Conservation (phyloP, 2,797 vertebrate species). For the Enteromius paludinosus region DNA sequence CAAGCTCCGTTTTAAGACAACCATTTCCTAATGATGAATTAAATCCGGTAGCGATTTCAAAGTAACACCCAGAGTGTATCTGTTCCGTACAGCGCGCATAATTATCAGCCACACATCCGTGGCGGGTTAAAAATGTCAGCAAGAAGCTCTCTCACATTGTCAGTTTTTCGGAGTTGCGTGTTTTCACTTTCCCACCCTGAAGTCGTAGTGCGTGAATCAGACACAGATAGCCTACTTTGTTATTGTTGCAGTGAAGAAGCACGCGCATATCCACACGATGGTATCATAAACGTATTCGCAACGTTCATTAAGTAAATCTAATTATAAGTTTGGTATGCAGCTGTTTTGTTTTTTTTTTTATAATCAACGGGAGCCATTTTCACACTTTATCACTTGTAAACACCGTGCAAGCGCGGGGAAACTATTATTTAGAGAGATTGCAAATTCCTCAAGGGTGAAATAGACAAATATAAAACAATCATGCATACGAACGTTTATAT, state of each 20-base stretch:
- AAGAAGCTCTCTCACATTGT: constrained; percentile 82
- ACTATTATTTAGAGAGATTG: constrained; percentile 27
- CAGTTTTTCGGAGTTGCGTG: constrained; percentile 70
- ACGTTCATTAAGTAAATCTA: constrained; percentile 57
- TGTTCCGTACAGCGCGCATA: constrained; percentile 58
- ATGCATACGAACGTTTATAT: not conserved
- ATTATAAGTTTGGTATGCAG: constrained; percentile 45
- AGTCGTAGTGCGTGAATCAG: constrained; percentile 79
- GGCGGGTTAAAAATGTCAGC: constrained; percentile 76
- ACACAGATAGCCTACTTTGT: constrained; percentile 62
- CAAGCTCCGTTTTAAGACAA: constrained; percentile 45
- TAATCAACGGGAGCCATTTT: constrained; percentile 43
- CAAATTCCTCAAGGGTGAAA: constrained; percentile 9
- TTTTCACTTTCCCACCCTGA: constrained; percentile 81
- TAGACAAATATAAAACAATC: constrained; percentile 1
- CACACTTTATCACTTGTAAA: constrained; percentile 45
- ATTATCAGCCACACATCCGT: constrained; percentile 73
- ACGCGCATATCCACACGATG: constrained; percentile 48
- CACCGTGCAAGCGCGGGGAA: not conserved
- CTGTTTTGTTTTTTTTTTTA: not conserved
- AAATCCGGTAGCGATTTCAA: constrained; percentile 42
- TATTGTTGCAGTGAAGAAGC: constrained; percentile 66
- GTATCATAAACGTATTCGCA: not conserved
- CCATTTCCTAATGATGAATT: constrained; percentile 45
- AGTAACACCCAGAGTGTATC: constrained; percentile 56